These are phyloP conservation scores for Aradus depressus DNA, from an alignment of 2,888 invertebrate genomes.

Conservation along the genomic window DNA sequence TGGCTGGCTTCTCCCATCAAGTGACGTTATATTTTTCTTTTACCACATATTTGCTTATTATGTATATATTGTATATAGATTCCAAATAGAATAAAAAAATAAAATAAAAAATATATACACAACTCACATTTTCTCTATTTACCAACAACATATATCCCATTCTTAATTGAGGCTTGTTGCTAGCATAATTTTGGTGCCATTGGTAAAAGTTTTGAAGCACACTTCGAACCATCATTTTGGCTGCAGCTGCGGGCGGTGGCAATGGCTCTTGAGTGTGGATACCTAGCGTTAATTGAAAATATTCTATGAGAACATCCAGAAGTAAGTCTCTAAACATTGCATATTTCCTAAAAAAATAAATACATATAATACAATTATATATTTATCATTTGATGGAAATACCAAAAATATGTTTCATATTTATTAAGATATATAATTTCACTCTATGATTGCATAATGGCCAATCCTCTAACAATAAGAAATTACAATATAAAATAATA, in stretches of 20 bases:
- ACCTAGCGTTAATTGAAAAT: slow-evolving; percentile 37
- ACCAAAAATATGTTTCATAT: neutral
- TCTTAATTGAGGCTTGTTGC: slow-evolving; percentile 39
- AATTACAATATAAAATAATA: too few species aligned
- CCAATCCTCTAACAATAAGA: too few species aligned
- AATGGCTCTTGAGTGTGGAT: slow-evolving; percentile 38
- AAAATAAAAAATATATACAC: neutral
- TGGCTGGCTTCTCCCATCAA: too few species aligned
- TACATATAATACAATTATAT: too few species aligned
- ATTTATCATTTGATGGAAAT: too few species aligned
- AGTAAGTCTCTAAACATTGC: slow-evolving; percentile 41
- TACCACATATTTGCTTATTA: too few species aligned
- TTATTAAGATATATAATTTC: too few species aligned
- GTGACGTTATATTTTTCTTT: too few species aligned
- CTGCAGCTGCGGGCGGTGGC: slow-evolving; percentile 42
- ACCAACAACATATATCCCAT: slow-evolving; percentile 38
- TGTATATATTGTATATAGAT: too few species aligned
- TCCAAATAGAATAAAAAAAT: too few species aligned
- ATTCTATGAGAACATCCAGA: slow-evolving; percentile 39
- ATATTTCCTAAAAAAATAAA: slow-evolving; percentile 39
- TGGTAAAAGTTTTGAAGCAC: slow-evolving; percentile 39
- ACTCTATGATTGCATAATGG: too few species aligned
- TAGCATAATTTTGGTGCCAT: slow-evolving; percentile 42
- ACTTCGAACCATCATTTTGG: slow-evolving; percentile 38
- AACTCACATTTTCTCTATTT: slow-evolving; percentile 21